phyloP scores from a whole-genome alignment of 2,888 invertebrate species.

The Podabrus alpinus region DNA sequence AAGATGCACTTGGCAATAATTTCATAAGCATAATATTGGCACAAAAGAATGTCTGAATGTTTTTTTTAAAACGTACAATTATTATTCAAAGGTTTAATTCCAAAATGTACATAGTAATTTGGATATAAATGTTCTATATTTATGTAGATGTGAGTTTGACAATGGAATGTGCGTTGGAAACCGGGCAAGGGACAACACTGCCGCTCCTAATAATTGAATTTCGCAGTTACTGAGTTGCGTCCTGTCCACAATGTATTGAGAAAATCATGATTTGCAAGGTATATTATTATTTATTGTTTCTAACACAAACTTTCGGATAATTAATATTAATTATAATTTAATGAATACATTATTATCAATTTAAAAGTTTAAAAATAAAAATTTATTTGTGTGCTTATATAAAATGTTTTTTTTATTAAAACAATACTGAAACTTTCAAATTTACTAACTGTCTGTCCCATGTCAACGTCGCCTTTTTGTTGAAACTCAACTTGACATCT shows the following conservation, averaged over 20 bases:
- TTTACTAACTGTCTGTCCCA: slow-evolving; percentile 6
- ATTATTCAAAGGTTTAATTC: not conserved
- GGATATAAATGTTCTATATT: slow-evolving; percentile 45
- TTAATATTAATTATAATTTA: not conserved
- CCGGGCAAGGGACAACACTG: slow-evolving; percentile 38
- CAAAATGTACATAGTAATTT: slow-evolving; percentile 21
- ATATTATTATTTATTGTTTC: no score
- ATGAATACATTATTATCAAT: not conserved
- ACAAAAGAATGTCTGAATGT: not conserved
- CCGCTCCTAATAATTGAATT: slow-evolving; percentile 44
- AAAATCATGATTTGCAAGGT: slow-evolving; percentile 22
- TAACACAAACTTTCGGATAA: not conserved
- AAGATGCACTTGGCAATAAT: no score
- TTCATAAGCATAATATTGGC: not conserved
- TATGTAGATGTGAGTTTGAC: slow-evolving; percentile 37
- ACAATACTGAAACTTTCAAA: not conserved
- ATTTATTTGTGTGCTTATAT: not conserved
- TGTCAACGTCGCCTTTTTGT: slow-evolving; percentile 22
- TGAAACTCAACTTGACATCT: slow-evolving; percentile 16
- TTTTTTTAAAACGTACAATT: not conserved
- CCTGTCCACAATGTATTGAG: slow-evolving; percentile 43
- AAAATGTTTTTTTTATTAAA: not conserved
- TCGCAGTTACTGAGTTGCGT: slow-evolving; percentile 31
- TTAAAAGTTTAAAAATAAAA: not conserved
- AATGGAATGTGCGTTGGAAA: slow-evolving; percentile 43